Conservation (phyloP, 1,140 invertebrate genomes). For the Battus philenor region DNA sequence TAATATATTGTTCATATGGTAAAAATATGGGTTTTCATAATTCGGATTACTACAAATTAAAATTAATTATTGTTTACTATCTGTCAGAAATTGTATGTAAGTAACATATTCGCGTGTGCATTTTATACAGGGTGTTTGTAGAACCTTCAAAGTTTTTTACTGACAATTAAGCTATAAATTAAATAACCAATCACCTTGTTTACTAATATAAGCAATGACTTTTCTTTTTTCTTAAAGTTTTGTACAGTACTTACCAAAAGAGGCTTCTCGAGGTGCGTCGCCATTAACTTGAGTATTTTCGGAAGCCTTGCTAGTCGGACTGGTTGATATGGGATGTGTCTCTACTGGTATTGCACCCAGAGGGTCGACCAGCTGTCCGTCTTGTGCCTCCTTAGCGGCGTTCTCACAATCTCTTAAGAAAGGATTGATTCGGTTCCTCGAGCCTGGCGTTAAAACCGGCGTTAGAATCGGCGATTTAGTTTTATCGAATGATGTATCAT, state of each 20-base stretch:
- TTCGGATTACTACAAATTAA: too few relatives aligned
- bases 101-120: too few relatives aligned
- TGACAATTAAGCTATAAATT: too few relatives aligned
- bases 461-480: constrained; percentile 58
- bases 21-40: too few relatives aligned
- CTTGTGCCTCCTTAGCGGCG: constrained; percentile 27
- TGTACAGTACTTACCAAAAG: constrained; percentile 41
- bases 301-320: constrained; percentile 39
- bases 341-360: constrained; percentile 65
- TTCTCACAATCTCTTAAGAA: constrained; percentile 70
- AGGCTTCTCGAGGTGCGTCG: constrained; percentile 39
- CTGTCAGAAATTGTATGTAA: too few relatives aligned
- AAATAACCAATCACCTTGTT: too few relatives aligned
- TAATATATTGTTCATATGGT: too few relatives aligned
- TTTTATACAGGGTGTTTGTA: too few relatives aligned
- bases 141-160: too few relatives aligned
- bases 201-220: too few relatives aligned
- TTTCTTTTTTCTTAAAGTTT: too few relatives aligned
- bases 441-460: constrained; percentile 65
- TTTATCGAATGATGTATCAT: constrained; percentile 58
- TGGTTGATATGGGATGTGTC: constrained; percentile 43
- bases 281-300: constrained; percentile 47
- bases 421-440: constrained; percentile 68
- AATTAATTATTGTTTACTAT: too few relatives aligned
- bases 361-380: constrained; percentile 51